Percentiles rank a stretch among this genome's conserved stretches.
Conservation (phyloP, 2,797 vertebrate species). For the Carduelis carduelis region DNA sequence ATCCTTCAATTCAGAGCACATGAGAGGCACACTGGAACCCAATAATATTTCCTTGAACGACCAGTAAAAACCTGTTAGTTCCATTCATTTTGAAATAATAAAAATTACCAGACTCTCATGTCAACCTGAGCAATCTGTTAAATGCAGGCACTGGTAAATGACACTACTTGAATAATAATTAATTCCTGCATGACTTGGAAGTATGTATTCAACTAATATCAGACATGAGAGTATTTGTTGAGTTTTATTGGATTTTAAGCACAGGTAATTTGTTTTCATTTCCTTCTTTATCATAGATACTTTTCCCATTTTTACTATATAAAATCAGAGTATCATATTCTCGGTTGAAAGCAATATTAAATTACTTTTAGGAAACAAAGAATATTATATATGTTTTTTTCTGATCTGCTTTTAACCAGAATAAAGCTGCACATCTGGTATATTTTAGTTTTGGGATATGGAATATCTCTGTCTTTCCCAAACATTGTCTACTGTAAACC, state of each 20-base stretch:
- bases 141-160: constrained; percentile 55
- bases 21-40: constrained; percentile 52
- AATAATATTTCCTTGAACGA: constrained; percentile 73
- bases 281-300: constrained; percentile 66
- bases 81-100: constrained; percentile 66
- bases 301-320: constrained; percentile 66
- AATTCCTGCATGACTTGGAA: constrained; percentile 54
- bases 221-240: constrained; percentile 21
- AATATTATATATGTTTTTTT: constrained; percentile 66
- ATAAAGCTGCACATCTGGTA: constrained; percentile 75
- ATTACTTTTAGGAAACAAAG: constrained; percentile 72
- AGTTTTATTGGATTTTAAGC: constrained; percentile 63
- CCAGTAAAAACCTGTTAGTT: constrained; percentile 68
- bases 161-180: constrained; percentile 64
- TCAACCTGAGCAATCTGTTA: constrained; percentile 62
- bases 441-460: constrained; percentile 76
- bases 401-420: constrained; percentile 67
- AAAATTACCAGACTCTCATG: constrained; percentile 45
- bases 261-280: constrained; percentile 65
- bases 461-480: constrained; percentile 68
- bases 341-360: constrained; percentile 75
- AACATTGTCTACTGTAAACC: constrained; percentile 73
- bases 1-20: constrained; percentile 72
- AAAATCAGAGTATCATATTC: constrained; percentile 67
- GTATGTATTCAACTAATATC: constrained; percentile 29